phyloP scores from a whole-genome alignment of 2,797 vertebrate species.

The Kryptopterus vitreolus region DNA sequence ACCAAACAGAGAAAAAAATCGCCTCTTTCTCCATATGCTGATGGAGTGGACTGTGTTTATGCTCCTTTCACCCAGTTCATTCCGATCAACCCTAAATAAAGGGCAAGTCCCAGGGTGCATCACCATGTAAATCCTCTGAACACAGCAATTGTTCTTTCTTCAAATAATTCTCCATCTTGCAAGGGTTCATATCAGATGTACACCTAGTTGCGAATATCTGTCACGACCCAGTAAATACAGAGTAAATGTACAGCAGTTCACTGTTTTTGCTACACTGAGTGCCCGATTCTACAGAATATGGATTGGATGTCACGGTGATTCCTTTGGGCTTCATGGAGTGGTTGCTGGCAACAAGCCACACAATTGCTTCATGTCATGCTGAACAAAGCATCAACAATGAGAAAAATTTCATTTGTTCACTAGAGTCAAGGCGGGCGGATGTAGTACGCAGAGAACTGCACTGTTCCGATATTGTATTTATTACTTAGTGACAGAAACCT shows the following conservation, averaged over 20 bases:
- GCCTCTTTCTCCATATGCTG: background rate
- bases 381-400: conserved; percentile 2
- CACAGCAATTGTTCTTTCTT: conserved; percentile 19
- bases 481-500: background rate
- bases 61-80: background rate
- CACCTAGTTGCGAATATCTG: background rate
- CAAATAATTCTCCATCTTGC: conserved; percentile 1
- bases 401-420: conserved; percentile 18
- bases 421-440: background rate
- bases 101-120: conserved; percentile 9
- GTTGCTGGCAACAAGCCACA: background rate
- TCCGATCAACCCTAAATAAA: background rate
- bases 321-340: background rate
- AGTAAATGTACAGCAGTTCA: background rate
- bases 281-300: background rate
- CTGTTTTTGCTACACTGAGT: background rate
- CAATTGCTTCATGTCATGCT: conserved; percentile 4
- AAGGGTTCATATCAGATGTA: background rate
- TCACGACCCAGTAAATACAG: conserved; percentile 1
- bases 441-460: background rate
- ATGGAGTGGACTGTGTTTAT: conserved; percentile 16
- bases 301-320: conserved; percentile 12
- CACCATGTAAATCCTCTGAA: background rate
- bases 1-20: background rate
- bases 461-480: background rate